Conservation (phyloP, 2,113 vertebrate species). For the Sinocyclocheilus rhinocerous region DNA sequence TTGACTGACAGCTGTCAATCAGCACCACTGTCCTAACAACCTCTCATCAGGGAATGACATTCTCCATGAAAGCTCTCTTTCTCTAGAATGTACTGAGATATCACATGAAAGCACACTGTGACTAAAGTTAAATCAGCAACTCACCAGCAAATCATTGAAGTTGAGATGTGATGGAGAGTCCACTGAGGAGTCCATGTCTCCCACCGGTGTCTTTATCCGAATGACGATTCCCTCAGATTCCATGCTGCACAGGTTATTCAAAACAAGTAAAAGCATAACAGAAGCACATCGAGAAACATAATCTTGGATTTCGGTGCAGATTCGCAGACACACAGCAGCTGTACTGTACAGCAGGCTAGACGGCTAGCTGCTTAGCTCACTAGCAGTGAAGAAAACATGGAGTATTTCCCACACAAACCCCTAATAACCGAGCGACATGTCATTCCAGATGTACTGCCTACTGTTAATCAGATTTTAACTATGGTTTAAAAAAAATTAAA, state of each 20-base stretch:
- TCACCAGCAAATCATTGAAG: conserved; percentile 96
- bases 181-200: conserved; percentile 95
- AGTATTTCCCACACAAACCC: not conserved
- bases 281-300: conserved; percentile 59
- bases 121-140: not conserved
- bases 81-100: not conserved
- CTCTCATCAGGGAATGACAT: not conserved
- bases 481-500: too few species aligned
- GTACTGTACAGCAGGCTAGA: not conserved
- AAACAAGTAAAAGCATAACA: conserved; percentile 81
- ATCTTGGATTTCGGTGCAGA: conserved; percentile 31
- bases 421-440: not conserved
- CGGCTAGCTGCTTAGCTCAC: conserved; percentile 14
- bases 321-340: conserved; percentile 28
- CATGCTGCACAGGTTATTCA: conserved; percentile 81
- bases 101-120: not conserved
- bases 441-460: not conserved
- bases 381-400: not conserved
- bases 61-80: not conserved
- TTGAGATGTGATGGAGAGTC: conserved; percentile 87
- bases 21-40: not conserved
- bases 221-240: conserved; percentile 90
- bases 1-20: conserved; percentile 36
- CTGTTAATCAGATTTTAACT: not conserved
- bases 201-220: conserved; percentile 90